A percentile compares a stretch with the other conserved stretches of the same genome.
Conservation (phyloP, 2,113 vertebrate genomes). For the Cinclus cinclus region DNA sequence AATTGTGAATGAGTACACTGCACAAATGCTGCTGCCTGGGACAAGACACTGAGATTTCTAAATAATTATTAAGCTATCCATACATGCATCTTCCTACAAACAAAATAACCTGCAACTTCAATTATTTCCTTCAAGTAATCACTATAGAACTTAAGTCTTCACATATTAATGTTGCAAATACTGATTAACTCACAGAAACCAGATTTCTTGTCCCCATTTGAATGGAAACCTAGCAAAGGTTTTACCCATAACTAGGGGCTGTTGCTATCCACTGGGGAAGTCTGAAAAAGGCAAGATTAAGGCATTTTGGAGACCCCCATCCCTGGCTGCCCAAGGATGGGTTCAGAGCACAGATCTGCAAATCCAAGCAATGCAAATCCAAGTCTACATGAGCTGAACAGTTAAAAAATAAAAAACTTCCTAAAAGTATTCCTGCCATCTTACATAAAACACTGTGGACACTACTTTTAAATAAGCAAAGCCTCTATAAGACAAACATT, state of each 20-base stretch:
- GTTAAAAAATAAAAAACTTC: background rate
- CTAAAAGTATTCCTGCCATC: background rate
- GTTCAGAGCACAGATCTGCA: background rate
- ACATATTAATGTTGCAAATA: background rate
- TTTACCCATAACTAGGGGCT: background rate
- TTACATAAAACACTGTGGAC: background rate
- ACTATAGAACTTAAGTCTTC: background rate
- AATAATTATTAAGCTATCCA: background rate
- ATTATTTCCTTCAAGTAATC: background rate
- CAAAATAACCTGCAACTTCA: background rate
- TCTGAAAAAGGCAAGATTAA: background rate
- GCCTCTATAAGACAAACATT: background rate
- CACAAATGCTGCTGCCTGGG: background rate
- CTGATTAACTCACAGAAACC: background rate
- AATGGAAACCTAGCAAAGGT: background rate
- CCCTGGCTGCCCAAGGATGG: background rate
- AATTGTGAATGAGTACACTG: background rate
- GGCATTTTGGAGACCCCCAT: no score
- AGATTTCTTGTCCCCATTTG: background rate
- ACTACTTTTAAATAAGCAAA: background rate
- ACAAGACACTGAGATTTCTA: background rate
- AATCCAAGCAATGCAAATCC: background rate
- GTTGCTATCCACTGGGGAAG: background rate
- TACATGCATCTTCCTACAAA: rapidly evolving
- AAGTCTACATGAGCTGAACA: background rate